Evolutionary conservation across 2,797 vertebrate genomes (phyloP), one percentile per base, ranked within the genome.

Genomic region (Sparidentex hasta): DNA sequence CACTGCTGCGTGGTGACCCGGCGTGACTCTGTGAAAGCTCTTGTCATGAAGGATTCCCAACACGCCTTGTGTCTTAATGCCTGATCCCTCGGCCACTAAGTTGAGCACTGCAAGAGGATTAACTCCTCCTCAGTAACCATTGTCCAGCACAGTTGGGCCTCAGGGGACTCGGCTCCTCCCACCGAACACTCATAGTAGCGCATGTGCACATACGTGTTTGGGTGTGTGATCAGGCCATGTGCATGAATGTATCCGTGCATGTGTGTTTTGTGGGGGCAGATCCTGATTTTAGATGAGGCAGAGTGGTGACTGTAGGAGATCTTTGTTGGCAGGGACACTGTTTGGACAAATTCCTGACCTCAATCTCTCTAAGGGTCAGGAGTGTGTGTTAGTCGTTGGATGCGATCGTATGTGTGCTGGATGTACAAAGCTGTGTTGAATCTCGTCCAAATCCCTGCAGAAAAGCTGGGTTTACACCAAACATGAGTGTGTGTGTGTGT

Each of bases 91-190:
- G 0, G 55, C 68, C 58, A 38, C 73, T 84, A 87, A 90, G 82
- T 78, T 11, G 63, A 50, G 64, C 23, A 5, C 43, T 29, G 25
- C 80, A 90, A 87, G 74, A 89, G 82, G 88, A 87, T 94, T 92
- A 88, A 66, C 76, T 63, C 82, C 58, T 73, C 79, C 66, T 87
- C 75, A 72, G 57, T 63, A 44, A 66, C 86, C 76, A 72, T 83
- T 77, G 82, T 84, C 76, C 69, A 66, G 44, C 56, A 65, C 7
- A 0, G 43, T n/a, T 44, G 44, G 16, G 27, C 59, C 44, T 56
- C 59, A 64, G 58, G 71, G 69, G 69, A 74, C 84, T 68, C 61
- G 3, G 75, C 58, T 76, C 71, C 46, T 27, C 58, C 69, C 11
- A 1, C 2, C 3, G 75, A 67, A 69, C n/a, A 50, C 59, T 69